phyloP scores from a whole-genome alignment of 2,888 invertebrate species.

The Erynnis tages region DNA sequence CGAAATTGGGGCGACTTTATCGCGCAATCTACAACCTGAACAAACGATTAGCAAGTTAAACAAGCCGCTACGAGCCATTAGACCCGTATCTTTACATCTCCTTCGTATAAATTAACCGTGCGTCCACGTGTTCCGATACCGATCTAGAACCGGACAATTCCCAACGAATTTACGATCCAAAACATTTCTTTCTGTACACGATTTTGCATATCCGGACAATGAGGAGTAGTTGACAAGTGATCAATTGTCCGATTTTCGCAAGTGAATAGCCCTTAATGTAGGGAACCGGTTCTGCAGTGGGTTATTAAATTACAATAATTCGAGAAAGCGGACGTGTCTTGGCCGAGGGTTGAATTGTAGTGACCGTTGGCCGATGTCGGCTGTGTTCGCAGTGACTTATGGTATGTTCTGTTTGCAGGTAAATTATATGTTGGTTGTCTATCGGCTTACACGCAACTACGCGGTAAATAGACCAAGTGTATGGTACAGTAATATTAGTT shows the following conservation, averaged over 20 bases:
- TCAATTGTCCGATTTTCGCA: conserved; percentile 67
- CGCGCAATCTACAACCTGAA: conserved; percentile 64
- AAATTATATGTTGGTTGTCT: not conserved
- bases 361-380: conserved; percentile 26
- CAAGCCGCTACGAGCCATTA: conserved; percentile 60
- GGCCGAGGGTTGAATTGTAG: conserved; percentile 38
- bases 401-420: conserved; percentile 30
- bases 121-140: conserved; percentile 59
- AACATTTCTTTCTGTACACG: conserved; percentile 45
- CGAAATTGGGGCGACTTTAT: conserved; percentile 54
- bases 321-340: conserved; percentile 35
- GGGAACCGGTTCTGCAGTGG: conserved; percentile 48
- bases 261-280: conserved; percentile 58
- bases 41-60: conserved; percentile 73
- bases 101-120: conserved; percentile 48
- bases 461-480: not conserved
- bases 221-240: conserved; percentile 66
- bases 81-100: conserved; percentile 41
- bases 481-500: too few species aligned
- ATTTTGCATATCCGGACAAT: conserved; percentile 54
- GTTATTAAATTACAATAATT: conserved; percentile 78
- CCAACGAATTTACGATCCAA: conserved; percentile 47
- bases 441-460: conserved; percentile 8
- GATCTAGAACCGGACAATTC: conserved; percentile 44
- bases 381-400: conserved; percentile 23